phyloP scores from a whole-genome alignment of 2,888 invertebrate species.

The Ganaspis brasiliensis region DNA sequence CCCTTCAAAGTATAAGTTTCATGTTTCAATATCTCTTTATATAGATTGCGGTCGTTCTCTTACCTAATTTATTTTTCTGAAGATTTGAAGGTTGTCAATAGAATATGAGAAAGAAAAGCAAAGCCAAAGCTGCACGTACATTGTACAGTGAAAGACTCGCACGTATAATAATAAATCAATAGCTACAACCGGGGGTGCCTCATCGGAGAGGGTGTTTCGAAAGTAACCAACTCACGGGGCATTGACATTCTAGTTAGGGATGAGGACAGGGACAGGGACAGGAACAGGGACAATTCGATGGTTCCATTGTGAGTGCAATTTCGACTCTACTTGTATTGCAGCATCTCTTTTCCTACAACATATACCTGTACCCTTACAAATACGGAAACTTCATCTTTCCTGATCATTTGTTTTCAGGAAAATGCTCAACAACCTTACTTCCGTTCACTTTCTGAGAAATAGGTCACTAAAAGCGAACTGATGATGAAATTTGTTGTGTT shows the following conservation, averaged over 20 bases:
- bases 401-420: neutral
- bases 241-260: conserved; percentile 43
- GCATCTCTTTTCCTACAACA: neutral
- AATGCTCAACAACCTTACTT: neutral
- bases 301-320: neutral
- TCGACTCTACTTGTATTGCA: neutral
- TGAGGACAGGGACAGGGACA: neutral
- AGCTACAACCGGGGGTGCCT: conserved; percentile 71
- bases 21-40: conserved; percentile 41
- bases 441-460: neutral
- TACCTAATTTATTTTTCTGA: conserved; percentile 68
- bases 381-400: neutral
- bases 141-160: conserved; percentile 66
- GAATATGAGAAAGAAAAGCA: conserved; percentile 69
- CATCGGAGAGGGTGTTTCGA: conserved; percentile 71
- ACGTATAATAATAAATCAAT: conserved; percentile 77
- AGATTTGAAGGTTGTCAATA: conserved; percentile 60
- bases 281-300: neutral
- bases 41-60: conserved; percentile 53
- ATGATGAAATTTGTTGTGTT: neutral
- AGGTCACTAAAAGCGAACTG: neutral
- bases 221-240: conserved; percentile 63
- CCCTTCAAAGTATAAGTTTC: no score
- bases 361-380: neutral
- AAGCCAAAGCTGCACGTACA: conserved; percentile 48